Evolutionary conservation across 1,140 invertebrate species (phyloP).

Genomic region (Zelostemma sp.): DNA sequence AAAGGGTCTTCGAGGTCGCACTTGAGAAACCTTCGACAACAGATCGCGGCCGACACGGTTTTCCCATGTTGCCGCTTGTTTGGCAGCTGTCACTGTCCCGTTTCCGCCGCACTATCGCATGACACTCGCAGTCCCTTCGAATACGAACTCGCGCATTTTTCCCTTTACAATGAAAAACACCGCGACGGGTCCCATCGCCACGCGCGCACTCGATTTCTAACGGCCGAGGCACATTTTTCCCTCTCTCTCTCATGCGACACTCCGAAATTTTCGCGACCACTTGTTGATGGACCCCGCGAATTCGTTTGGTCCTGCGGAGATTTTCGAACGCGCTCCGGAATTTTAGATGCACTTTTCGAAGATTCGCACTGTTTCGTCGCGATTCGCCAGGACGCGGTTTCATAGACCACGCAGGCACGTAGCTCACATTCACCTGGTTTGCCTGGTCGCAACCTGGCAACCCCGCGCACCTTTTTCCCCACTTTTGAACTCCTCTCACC

Average conservation of each 20-base stretch:
- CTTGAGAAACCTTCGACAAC: constrained; percentile 16
- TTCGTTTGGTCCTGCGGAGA: too few species aligned
- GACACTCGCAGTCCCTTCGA: constrained; percentile 27
- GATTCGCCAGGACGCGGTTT: background rate
- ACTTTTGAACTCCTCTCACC: constrained; percentile 41
- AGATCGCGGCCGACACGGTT: constrained; percentile 22
- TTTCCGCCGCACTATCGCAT: constrained; percentile 25
- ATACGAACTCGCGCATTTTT: constrained; percentile 32
- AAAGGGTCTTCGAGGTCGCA: constrained; percentile 23
- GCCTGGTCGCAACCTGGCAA: constrained; percentile 49
- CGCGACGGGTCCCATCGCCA: constrained; percentile 30
- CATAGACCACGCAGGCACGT: constrained; percentile 25
- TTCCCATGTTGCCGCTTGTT: constrained; percentile 29
- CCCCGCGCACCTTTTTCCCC: constrained; percentile 35
- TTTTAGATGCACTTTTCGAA: background rate
- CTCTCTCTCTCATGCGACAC: background rate
- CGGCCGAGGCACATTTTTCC: constrained; percentile 17
- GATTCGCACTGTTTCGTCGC: background rate
- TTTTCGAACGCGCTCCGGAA: background rate
- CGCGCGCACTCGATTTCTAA: constrained; percentile 15
- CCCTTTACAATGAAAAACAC: background rate
- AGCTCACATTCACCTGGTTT: constrained; percentile 39
- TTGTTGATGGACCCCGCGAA: background rate
- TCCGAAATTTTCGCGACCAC: background rate
- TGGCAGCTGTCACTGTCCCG: constrained; percentile 35